Conservation (phyloP, 1,140 invertebrate genomes). For the Tetragnatha versicolor region DNA sequence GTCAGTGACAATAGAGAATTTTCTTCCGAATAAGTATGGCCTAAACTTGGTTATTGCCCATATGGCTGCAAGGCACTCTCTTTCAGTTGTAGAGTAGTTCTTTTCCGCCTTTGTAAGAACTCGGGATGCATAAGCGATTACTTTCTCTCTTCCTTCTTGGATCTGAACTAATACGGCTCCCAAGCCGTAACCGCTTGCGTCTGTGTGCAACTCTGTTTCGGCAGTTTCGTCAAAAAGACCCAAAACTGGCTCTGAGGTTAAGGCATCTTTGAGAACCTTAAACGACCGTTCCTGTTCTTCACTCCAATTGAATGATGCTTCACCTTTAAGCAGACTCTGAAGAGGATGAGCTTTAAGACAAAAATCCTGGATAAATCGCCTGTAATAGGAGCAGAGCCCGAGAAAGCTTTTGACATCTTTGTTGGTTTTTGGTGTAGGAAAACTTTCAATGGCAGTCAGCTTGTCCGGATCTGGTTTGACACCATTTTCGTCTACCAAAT, state of each 20-base stretch:
- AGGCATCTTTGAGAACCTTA: neutral
- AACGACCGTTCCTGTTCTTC: neutral
- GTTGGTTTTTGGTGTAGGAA: neutral
- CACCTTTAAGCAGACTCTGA: neutral
- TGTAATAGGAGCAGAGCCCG: neutral
- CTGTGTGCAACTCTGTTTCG: slow-evolving; percentile 62
- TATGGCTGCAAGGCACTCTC: slow-evolving; percentile 1
- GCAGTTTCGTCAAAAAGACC: neutral
- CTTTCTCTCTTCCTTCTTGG: slow-evolving; percentile 57
- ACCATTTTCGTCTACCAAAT: no score
- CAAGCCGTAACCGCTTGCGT: slow-evolving; percentile 63
- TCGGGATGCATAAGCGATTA: slow-evolving; percentile 57
- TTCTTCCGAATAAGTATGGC: neutral
- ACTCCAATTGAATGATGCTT: neutral
- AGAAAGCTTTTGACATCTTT: slow-evolving; percentile 18
- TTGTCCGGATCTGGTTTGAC: no score
- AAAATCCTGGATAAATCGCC: slow-evolving; percentile 4
- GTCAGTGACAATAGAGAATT: neutral
- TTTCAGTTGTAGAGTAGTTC: slow-evolving; percentile 62
- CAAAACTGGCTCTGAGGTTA: neutral
- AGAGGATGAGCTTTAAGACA: neutral
- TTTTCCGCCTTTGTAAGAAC: slow-evolving; percentile 56
- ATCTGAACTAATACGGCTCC: slow-evolving; percentile 64
- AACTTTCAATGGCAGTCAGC: slow-evolving; percentile 58
- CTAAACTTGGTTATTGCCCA: neutral